phyloP scores from a whole-genome alignment of 2,888 invertebrate species.

The Brachyptera risi region DNA sequence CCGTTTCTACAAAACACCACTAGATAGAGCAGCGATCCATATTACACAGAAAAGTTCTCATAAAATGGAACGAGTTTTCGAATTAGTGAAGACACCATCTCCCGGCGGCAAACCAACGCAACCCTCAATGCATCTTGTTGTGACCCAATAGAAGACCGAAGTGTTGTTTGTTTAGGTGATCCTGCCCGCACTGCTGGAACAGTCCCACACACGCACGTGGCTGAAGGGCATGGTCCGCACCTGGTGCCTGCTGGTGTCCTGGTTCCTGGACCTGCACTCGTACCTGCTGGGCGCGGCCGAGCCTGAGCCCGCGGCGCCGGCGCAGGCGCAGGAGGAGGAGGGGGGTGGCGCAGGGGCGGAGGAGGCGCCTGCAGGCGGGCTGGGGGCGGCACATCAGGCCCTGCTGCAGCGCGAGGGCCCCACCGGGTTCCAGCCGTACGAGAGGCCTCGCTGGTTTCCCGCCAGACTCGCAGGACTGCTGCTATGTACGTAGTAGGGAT shows the following conservation, averaged over 20 bases:
- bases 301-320: slow-evolving; percentile 20
- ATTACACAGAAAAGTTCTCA: no score
- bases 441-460: slow-evolving; percentile 78
- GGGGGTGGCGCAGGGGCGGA: slow-evolving; percentile 47
- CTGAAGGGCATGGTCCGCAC: slow-evolving; percentile 80
- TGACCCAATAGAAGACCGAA: no score
- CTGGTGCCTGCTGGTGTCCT: slow-evolving; percentile 84
- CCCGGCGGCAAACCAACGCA: no score
- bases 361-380: slow-evolving; percentile 43
- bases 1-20: no score
- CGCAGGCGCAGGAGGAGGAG: slow-evolving; percentile 44
- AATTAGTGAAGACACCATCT: no score
- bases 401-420: slow-evolving; percentile 73
- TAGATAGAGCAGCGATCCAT: no score
- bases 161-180: no score
- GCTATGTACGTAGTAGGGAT: no score
- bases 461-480: slow-evolving; percentile 60
- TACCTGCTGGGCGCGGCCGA: slow-evolving; percentile 75
- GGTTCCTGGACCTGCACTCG: slow-evolving; percentile 80
- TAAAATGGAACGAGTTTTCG: no score
- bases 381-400: slow-evolving; percentile 85
- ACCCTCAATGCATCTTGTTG: no score
- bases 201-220: slow-evolving; percentile 94
- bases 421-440: slow-evolving; percentile 85
- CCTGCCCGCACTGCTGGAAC: slow-evolving; percentile 91